Evolutionary conservation across 2,888 invertebrate species (phyloP), one percentile per base, ranked within the genome.

Genomic region (Coenonympha glycerion): DNA sequence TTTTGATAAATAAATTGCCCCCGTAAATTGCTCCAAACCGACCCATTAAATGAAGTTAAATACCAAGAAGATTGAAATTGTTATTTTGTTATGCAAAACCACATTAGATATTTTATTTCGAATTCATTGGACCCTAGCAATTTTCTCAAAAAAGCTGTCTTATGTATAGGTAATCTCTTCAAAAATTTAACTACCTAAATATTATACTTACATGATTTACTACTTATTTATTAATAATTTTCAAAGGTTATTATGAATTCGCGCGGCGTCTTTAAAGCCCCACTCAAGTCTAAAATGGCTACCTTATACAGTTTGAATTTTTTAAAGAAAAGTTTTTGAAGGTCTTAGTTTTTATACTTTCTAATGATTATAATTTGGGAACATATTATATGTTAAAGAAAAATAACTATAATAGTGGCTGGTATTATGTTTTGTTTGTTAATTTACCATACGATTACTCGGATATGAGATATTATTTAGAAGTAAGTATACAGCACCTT

Each of bases 151-250:
- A n/a, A 84, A 85, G 83, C 82, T 74, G 79, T 79, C 79, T 75
- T 77, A 77, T 80, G 81, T 75, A 82, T 83, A 85, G 82, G 78
- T 82, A 76, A 80, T 77, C 73, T 81, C 73, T 77, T 83, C 80
- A 82, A 84, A 86, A 83, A 49, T 70, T 81, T 84, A 72, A 76
- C 86, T 87, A 87, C 76, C 83, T 86, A 86, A 77, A 75, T 78
- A n/a, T n/a, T n/a, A 77, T 74, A 75, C 63, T 74, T 65, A 75
- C 75, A 73, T 74, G 79, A 76, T 76, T 76, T 72, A 66, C 72
- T 69, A 71, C 65, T 72, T 69, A 71, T 66, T 76, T 50, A 70
- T 69, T 74, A 72, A 75, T 68, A 71, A 62, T 76, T 31, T 79
- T 74, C 58, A 69, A 79, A 71, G 71, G 73, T 69, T 74, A 54